Evolutionary conservation across 2,888 invertebrate genomes (phyloP).

Genomic region (Drosophila nr. perissopoda): DNA sequence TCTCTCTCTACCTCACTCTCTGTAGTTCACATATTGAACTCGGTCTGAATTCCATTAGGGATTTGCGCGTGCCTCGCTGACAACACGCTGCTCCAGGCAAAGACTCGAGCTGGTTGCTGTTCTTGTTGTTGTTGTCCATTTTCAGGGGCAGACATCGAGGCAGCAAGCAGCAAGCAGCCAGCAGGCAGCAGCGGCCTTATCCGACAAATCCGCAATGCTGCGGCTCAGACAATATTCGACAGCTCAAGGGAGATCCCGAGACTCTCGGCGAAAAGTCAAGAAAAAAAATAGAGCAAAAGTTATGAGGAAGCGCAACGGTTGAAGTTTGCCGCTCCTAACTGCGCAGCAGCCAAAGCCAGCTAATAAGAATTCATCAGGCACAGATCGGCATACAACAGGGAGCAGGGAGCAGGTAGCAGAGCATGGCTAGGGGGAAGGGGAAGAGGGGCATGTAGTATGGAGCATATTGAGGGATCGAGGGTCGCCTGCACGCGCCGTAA

Average conservation of each 20-base stretch:
- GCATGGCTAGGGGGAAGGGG: not conserved
- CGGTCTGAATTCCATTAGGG: constrained; percentile 67
- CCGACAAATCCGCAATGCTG: constrained; percentile 46
- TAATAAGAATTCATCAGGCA: constrained; percentile 78
- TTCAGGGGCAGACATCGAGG: constrained; percentile 53
- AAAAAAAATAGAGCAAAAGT: constrained; percentile 74
- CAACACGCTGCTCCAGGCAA: constrained; percentile 30
- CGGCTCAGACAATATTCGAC: constrained; percentile 55
- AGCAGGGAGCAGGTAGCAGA: not conserved
- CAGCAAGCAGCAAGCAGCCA: constrained; percentile 41
- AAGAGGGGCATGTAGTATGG: not conserved
- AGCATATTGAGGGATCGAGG: constrained; percentile 52
- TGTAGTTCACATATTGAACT: constrained; percentile 11
- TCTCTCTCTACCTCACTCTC: not conserved
- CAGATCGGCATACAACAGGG: constrained; percentile 23
- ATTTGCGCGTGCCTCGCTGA: constrained; percentile 73
- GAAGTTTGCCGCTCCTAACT: constrained; percentile 74
- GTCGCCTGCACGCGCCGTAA: constrained; percentile 78
- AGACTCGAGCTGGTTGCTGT: constrained; percentile 12
- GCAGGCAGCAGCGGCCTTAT: constrained; percentile 32
- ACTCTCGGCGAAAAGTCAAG: constrained; percentile 28
- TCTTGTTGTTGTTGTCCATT: constrained; percentile 11
- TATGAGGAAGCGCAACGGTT: constrained; percentile 76
- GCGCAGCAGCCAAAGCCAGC: constrained; percentile 63
- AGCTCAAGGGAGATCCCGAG: constrained; percentile 70